Evolutionary conservation across 2,113 vertebrate species (phyloP), one percentile per base, ranked within the genome.

Genomic region (Syngnathus typhle): DNA sequence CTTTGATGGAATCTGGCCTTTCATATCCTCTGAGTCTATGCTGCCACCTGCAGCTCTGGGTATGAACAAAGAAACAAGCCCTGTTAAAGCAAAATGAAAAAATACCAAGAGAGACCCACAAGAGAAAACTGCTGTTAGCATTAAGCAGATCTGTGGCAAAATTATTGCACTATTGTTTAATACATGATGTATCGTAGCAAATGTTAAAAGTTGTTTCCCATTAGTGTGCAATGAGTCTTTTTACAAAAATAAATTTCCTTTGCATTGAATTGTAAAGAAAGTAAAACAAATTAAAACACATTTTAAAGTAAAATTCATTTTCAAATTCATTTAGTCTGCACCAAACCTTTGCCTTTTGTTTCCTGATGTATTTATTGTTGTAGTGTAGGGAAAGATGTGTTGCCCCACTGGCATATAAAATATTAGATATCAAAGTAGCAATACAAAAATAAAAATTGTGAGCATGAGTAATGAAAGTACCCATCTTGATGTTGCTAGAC

Each of bases 1-100:
- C n/a, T 62, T 79, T 87, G 77, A 74, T 76, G 65, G 64, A 75
- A 85, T 79, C 72, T 69, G 60, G 76, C 74, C 74, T 79, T 72
- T 72, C 70, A 68, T 84, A 84, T 87, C 86, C 86, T 88, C 80
- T 68, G 87, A 85, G 85, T 81, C 84, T 77, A 73, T 88, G 85
- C 88, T 88, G 88, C 88, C 88, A 89, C 88, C 88, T 89, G 87
- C 87, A 87, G 88, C 85, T 88, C 67, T 64, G 81, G 85, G 80
- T 73, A 84, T 38, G 64, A 85, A 88, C 82, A 86, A 82, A 85
- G 77, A 73, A 68, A 69, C 52, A 3, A 36, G 61, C 65, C 64
- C 70, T 69, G 71, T 67, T 64, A n/a, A 65, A 18, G 63, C 51
- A 38, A 80, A 46, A 49, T 51, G 69, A 68, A 58, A 37, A 47